These are phyloP conservation scores for Parauchenoglanis ngamensis DNA, from an alignment of 2,797 vertebrate species.

Conservation along the genomic window DNA sequence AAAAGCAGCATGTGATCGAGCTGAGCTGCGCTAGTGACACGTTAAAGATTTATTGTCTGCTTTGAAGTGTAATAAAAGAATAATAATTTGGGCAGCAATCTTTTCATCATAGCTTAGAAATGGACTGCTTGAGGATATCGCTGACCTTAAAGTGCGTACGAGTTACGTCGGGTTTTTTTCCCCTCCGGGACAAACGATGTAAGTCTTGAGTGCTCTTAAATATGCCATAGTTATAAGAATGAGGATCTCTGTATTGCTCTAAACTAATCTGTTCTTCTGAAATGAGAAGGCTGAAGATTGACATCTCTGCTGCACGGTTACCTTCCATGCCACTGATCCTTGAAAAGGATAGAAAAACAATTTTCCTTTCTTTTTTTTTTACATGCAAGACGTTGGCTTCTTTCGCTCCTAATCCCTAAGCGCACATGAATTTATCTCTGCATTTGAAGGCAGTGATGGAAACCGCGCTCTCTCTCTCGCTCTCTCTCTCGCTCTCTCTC, in stretches of 20 bases:
- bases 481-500: background rate
- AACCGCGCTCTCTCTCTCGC: background rate
- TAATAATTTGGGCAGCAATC: background rate
- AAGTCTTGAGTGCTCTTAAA: background rate
- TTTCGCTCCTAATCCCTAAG: background rate
- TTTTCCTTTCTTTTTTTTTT: background rate
- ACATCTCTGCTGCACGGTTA: background rate
- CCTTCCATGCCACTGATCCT: background rate
- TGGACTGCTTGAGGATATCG: background rate
- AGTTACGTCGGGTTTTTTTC: too few relatives aligned
- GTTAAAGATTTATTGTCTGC: background rate
- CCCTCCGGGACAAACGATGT: background rate
- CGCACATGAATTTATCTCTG: conserved; percentile 3
- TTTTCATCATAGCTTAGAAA: background rate
- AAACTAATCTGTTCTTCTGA: background rate
- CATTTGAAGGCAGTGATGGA: background rate
- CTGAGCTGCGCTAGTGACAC: background rate
- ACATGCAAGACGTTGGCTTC: background rate
- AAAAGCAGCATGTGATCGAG: conserved; percentile 2
- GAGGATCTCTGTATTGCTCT: background rate
- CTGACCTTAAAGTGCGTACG: background rate
- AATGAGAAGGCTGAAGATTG: background rate
- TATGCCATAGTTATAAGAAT: background rate
- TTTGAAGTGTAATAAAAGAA: conserved; percentile 1
- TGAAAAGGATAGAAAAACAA: background rate